Evolutionary conservation across 2,888 invertebrate species (phyloP), one percentile per base, ranked within the genome.

Genomic region (Acrocyrtus sp.): DNA sequence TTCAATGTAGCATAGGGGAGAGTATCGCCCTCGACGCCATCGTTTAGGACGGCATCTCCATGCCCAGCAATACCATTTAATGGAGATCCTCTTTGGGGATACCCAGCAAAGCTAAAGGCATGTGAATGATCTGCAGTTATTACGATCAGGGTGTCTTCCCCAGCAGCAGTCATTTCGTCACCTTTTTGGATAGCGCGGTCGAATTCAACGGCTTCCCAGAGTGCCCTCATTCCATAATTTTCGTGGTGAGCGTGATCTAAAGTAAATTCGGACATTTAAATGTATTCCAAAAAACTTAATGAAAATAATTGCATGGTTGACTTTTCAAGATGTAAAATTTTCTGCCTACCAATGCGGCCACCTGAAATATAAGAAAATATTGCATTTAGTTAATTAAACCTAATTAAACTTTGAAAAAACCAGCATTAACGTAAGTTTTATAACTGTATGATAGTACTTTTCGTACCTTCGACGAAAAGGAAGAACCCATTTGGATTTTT

Each of bases 51-150:
- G 34, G 12, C 5, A 0, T 84, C 86, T 1, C 86, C 87, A 12
- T 27, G 72, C 0, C 81, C 82, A 3, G 82, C 81, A 0, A 84
- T 82, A 6, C 50, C 39, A 10, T 27, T 27, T 1, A 74, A 27
- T 10, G 34, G 29, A 43, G 17, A 45, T 12, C 75, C 75, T 48
- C 75, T 41, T 6, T 6, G 10, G 1, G 68, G 43, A 17, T 68
- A 68, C 0, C 68, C 68, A 22, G 56, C 56, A 17, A 61, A n/a
- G 12, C 24, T 48, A n/a, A 72, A 27, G 0, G 91, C 91, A 81
- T 93, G 93, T 0, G 91, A 89, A 82, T 93, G 93, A 83, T 93
- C 93, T 0, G 92, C 87, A 0, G 90, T 92, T 12, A 92, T 93
- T 0, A 95, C 88, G 24, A 94, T 90, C 1, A 95, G 84, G 0